Conservation (phyloP, 2,113 vertebrate genomes). For the Varanus salvator region DNA sequence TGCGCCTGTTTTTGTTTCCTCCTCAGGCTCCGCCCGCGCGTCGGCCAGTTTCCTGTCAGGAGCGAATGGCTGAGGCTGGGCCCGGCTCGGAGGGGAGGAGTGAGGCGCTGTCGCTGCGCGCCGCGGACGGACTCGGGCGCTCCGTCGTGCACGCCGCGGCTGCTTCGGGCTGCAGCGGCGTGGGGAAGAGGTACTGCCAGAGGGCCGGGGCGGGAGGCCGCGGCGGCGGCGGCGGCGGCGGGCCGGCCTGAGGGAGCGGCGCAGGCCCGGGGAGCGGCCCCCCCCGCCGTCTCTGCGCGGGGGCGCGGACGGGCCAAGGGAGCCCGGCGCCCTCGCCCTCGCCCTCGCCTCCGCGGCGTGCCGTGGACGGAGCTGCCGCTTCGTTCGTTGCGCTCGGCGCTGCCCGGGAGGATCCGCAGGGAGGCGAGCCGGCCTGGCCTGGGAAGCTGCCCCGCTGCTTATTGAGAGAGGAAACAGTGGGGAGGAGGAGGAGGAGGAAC, state of each 20-base stretch:
- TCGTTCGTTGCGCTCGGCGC: background rate
- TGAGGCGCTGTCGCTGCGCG: conserved; percentile 15
- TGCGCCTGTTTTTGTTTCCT: background rate
- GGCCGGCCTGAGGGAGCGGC: background rate
- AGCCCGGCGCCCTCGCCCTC: background rate
- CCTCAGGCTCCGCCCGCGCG: background rate
- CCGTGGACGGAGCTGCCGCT: background rate
- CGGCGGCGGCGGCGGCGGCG: background rate
- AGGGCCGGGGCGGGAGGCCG: background rate
- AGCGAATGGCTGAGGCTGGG: conserved; percentile 43
- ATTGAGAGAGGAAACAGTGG: too few species aligned
- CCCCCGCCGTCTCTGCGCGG: background rate
- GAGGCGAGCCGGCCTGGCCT: background rate
- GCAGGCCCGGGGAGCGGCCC: background rate
- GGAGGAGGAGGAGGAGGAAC: too few species aligned
- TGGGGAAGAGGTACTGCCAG: background rate
- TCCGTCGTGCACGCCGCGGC: background rate
- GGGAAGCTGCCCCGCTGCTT: too few species aligned
- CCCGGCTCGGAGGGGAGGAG: conserved; percentile 33
- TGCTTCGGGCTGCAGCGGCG: background rate
- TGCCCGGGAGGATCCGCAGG: background rate
- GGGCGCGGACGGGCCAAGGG: background rate
- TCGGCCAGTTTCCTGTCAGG: conserved; percentile 49
- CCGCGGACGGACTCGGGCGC: background rate
- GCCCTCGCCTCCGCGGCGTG: background rate